Conservation (phyloP, 2,888 invertebrate species). For the Prosopocoilus inquinatus region DNA sequence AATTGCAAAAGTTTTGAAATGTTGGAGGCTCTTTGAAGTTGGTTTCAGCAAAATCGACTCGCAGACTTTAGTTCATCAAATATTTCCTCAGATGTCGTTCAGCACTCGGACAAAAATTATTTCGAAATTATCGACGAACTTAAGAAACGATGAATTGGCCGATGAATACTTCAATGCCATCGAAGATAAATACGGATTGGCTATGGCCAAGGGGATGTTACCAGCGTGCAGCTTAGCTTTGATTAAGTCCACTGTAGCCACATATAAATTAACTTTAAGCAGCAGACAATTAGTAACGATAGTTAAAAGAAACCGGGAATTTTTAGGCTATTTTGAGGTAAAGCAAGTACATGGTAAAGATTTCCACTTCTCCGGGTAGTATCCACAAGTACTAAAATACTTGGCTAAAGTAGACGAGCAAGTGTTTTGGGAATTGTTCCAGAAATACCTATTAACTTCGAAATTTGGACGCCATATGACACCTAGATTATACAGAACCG, state of each 20-base stretch:
- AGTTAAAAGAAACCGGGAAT: constrained; percentile 13
- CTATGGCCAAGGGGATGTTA: constrained; percentile 18
- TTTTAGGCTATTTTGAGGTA: constrained; percentile 12
- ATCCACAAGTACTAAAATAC: not conserved
- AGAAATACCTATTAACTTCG: constrained; percentile 5
- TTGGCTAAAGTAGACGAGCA: constrained; percentile 11
- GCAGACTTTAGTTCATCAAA: constrained; percentile 11
- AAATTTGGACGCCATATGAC: constrained; percentile 17
- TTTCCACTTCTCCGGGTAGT: not conserved
- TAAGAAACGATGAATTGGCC: constrained; percentile 12
- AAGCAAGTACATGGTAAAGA: not conserved
- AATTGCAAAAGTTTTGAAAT: constrained; percentile 20
- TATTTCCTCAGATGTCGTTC: constrained; percentile 18
- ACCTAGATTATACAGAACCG: constrained; percentile 14
- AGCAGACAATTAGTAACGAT: constrained; percentile 14
- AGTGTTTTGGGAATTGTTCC: constrained; percentile 16
- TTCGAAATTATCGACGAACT: not conserved
- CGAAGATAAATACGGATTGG: constrained; percentile 18
- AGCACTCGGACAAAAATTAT: not conserved
- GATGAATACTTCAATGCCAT: constrained; percentile 19
- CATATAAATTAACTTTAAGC: constrained; percentile 15
- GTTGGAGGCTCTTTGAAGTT: constrained; percentile 19
- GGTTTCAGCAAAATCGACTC: constrained; percentile 10
- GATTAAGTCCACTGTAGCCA: constrained; percentile 12
- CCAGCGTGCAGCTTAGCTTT: constrained; percentile 13